phyloP scores from a whole-genome alignment of 2,797 vertebrate genomes.

The Steatocranus sp. region DNA sequence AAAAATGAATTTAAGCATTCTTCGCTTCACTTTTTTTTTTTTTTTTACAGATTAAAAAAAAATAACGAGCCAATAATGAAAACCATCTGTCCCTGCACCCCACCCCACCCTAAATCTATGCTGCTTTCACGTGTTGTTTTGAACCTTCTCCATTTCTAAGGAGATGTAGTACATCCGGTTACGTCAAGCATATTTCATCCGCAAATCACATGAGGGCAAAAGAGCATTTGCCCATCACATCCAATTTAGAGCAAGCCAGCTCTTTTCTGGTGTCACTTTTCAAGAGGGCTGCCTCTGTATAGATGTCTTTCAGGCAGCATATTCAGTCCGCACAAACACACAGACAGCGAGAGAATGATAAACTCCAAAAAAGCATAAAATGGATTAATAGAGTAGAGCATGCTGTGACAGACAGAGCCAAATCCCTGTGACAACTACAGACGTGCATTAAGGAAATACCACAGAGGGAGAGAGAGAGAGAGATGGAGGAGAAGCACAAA shows the following conservation, averaged over 20 bases:
- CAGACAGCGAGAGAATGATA: slow-evolving; percentile 15
- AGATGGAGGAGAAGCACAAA: neutral
- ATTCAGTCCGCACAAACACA: slow-evolving; percentile 40
- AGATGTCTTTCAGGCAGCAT: neutral
- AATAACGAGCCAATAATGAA: neutral
- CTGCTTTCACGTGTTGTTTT: neutral
- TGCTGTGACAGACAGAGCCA: slow-evolving; percentile 51
- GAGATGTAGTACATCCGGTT: neutral
- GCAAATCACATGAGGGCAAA: neutral
- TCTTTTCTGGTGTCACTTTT: slow-evolving; percentile 17
- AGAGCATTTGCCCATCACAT: slow-evolving; percentile 7
- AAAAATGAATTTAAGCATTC: neutral
- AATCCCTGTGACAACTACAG: slow-evolving; percentile 50
- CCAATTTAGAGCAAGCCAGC: neutral
- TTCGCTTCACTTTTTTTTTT: neutral
- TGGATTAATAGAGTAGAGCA: slow-evolving; percentile 65
- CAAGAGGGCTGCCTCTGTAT: neutral
- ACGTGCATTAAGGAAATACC: slow-evolving; percentile 42
- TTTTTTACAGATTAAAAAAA: neutral
- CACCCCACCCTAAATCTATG: neutral
- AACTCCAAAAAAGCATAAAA: slow-evolving; percentile 57
- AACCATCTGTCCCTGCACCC: neutral
- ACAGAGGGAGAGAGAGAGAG: slow-evolving; percentile 4
- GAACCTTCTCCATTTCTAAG: neutral
- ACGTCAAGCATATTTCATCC: slow-evolving; percentile 13